These are phyloP conservation scores for Lepidostoma basale DNA, from an alignment of 1,140 invertebrate genomes.

Conservation along the genomic window DNA sequence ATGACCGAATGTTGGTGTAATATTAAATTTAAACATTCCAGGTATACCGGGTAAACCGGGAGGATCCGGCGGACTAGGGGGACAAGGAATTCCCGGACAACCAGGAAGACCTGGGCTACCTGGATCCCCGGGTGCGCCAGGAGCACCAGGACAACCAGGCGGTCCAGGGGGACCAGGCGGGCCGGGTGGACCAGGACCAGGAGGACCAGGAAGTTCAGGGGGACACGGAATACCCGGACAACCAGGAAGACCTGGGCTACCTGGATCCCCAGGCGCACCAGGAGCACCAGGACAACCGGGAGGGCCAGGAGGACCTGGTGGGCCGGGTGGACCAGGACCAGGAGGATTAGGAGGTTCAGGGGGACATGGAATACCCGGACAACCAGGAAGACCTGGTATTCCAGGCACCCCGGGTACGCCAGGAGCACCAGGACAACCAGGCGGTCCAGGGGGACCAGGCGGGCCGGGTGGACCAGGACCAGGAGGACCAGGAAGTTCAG, in stretches of 20 bases:
- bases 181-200: slow-evolving; percentile 29
- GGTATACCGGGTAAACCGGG: not conserved
- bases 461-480: not conserved
- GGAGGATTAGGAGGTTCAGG: not conserved
- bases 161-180: slow-evolving; percentile 15
- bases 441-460: not conserved
- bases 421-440: not conserved
- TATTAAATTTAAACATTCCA: not conserved
- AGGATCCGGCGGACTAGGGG: not conserved
- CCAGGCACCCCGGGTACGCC: not conserved
- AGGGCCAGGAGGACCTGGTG: not conserved
- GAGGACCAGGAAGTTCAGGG: slow-evolving; percentile 13
- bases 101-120: slow-evolving; percentile 16
- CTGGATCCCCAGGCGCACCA: slow-evolving; percentile 24
- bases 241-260: slow-evolving; percentile 30
- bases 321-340: not conserved
- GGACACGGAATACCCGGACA: slow-evolving; percentile 19
- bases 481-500: not conserved
- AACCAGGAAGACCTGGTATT: not conserved
- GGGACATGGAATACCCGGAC: not conserved
- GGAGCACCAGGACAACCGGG: slow-evolving; percentile 13
- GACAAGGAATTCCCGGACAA: slow-evolving; percentile 17
- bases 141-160: slow-evolving; percentile 19
- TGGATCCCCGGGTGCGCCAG: slow-evolving; percentile 17
- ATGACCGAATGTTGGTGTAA: not conserved